Evolutionary conservation across 1,140 invertebrate species (phyloP), one percentile per base, ranked within the genome.

Genomic region (Hycleus phaleratus): DNA sequence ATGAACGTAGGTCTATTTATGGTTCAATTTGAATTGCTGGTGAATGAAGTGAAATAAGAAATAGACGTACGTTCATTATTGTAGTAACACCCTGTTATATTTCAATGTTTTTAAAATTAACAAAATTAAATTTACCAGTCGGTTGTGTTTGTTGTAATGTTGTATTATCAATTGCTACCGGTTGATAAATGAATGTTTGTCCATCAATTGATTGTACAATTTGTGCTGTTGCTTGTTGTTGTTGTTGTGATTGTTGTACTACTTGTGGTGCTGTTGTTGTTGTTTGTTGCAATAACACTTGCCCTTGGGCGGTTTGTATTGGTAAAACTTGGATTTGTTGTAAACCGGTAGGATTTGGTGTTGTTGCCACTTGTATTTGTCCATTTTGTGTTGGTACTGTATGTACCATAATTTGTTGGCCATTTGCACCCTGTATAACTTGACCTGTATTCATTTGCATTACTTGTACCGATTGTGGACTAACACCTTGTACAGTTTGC

Each of bases 141-240:
- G 81, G 79, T 68, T 84, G 81, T 5, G 82, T 68, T 55, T 84
- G 80, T 57, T 84, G 80, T 32, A 78, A 67, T 26, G 73, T 59
- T 38, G 80, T 75, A 70, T 79, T 78, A 46, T 78, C 78, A 11
- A 84, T 69, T 46, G 79, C 77, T n/a, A 85, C 79, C 2, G 90
- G 90, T 71, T 94, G 90, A 71, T 93, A 95, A 55, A 95, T 86
- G 61, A 90, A 88, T 0, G 92, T 93, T 73, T 96, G 93, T n/a
- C 93, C 93, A 78, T 96, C 93, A 0, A 89, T 79, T 7, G 91
- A 91, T 73, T 95, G 93, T 38, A 97, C 83, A 25, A 97, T 80
- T 73, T 93, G 89, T 59, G 87, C 82, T 42, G 11, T 4, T 9
- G 85, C 78, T 73, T 85, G 84, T 56, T 52, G 75, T 69, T 47